Evolutionary conservation across 2,797 vertebrate genomes (phyloP).

Genomic region (Delichon dasypus): DNA sequence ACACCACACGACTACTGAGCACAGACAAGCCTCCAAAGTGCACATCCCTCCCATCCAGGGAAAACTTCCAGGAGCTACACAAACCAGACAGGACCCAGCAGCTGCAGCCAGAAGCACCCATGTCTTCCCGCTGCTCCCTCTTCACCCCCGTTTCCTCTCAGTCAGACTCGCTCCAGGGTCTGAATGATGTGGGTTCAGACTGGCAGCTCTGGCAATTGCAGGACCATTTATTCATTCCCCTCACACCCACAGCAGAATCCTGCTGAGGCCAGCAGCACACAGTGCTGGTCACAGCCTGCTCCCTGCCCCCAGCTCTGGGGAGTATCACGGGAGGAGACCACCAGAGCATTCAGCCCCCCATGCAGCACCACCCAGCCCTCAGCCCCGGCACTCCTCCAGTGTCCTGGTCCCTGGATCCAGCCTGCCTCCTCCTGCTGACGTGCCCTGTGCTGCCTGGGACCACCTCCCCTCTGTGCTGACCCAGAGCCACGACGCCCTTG

Average conservation of each 20-base stretch:
- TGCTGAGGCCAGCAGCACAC: constrained; percentile 28
- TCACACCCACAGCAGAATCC: constrained; percentile 15
- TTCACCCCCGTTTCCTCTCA: not conserved
- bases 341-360: not conserved
- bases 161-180: not conserved
- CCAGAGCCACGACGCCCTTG: not conserved
- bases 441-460: not conserved
- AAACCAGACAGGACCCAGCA: not conserved
- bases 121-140: not conserved
- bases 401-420: not conserved
- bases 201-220: not conserved
- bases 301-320: not conserved
- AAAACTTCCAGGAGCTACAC: not conserved
- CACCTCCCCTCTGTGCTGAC: not conserved
- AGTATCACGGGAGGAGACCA: not conserved
- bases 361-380: not conserved
- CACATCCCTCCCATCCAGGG: not conserved
- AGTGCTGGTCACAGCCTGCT: not conserved
- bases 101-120: not conserved
- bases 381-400: not conserved
- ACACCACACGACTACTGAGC: not conserved
- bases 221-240: constrained; percentile 40
- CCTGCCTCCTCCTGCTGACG: not conserved
- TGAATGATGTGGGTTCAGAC: not conserved
- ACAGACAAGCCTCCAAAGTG: not conserved